Evolutionary conservation across 2,113 vertebrate genomes (phyloP).

Genomic region (Bos javanicus): DNA sequence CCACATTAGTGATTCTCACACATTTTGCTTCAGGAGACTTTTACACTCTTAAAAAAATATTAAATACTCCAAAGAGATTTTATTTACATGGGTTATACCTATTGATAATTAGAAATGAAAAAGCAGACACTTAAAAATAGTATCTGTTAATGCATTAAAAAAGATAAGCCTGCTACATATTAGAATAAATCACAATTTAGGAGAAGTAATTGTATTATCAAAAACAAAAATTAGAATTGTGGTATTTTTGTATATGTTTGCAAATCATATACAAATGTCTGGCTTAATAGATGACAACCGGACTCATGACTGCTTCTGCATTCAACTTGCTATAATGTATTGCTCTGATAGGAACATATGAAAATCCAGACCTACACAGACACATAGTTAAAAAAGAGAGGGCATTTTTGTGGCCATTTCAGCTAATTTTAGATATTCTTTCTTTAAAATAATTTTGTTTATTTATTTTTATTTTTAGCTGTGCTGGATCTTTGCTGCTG

Average conservation of each 20-base stretch:
- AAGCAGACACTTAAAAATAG: not conserved
- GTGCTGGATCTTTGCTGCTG: not conserved
- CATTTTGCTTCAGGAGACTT: not conserved
- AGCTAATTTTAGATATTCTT: not conserved
- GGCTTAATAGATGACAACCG: not conserved
- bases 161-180: not conserved
- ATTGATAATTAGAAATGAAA: not conserved
- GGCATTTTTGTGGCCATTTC: not conserved
- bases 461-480: not conserved
- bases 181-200: not conserved
- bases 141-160: not conserved
- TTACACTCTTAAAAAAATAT: not conserved
- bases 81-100: not conserved
- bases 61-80: not conserved
- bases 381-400: not conserved
- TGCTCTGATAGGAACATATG: not conserved
- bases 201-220: not conserved
- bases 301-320: not conserved
- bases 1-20: not conserved
- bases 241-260: not conserved
- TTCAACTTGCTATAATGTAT: not conserved
- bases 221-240: not conserved
- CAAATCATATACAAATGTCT: not conserved
- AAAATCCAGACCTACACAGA: not conserved
- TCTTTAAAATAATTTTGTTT: not conserved